phyloP scores from a whole-genome alignment of 2,888 invertebrate species.

The Nycteola revayana region DNA sequence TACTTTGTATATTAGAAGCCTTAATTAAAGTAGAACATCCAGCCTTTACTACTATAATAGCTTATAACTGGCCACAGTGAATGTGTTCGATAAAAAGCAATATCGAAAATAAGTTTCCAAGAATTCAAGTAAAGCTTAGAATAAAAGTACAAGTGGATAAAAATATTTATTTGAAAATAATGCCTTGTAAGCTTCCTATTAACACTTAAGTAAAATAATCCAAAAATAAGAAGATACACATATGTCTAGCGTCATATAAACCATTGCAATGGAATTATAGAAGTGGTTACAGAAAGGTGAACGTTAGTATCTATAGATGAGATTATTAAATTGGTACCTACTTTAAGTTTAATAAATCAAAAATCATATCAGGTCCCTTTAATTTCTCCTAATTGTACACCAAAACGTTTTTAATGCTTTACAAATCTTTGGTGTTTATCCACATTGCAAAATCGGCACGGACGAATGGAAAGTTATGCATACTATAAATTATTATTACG shows the following conservation, averaged over 20 bases:
- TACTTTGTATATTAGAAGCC: constrained; percentile 40
- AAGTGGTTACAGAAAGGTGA: constrained; percentile 55
- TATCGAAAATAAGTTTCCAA: constrained; percentile 57
- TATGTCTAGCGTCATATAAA: constrained; percentile 42
- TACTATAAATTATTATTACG: constrained; percentile 64
- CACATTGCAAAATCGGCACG: constrained; percentile 74
- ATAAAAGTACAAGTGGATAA: constrained; percentile 35
- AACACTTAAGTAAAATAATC: constrained; percentile 65
- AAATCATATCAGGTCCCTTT: constrained; percentile 80
- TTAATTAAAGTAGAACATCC: constrained; percentile 53
- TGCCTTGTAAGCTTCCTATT: constrained; percentile 52
- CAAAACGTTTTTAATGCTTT: constrained; percentile 72
- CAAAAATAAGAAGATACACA: constrained; percentile 63
- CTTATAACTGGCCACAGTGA: constrained; percentile 78
- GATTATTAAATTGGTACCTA: constrained; percentile 80
- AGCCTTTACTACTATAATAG: constrained; percentile 66
- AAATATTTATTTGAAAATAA: constrained; percentile 46
- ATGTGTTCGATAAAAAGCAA: constrained; percentile 56
- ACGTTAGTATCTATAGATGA: constrained; percentile 72
- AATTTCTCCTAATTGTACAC: constrained; percentile 80
- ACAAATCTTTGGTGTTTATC: constrained; percentile 81
- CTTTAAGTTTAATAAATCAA: constrained; percentile 70
- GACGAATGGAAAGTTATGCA: constrained; percentile 63
- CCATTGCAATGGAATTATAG: constrained; percentile 58
- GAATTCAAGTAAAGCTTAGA: constrained; percentile 39